Conservation (phyloP, 2,888 invertebrate genomes). For the Diaphora mendica region DNA sequence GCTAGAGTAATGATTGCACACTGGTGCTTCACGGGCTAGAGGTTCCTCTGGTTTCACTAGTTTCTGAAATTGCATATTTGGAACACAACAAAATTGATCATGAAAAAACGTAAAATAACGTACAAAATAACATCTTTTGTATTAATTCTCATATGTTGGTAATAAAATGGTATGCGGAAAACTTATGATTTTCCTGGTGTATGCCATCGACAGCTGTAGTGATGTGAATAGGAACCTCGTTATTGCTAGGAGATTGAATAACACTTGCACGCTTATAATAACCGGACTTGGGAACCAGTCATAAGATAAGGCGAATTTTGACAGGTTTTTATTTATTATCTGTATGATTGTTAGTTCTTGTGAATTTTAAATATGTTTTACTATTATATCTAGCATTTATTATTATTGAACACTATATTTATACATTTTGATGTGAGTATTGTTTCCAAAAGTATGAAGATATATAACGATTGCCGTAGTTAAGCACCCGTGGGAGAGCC, state of each 20-base stretch:
- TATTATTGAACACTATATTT: too few relatives aligned
- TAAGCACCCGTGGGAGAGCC: too few relatives aligned
- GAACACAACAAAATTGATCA: too few relatives aligned
- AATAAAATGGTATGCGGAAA: constrained; percentile 25
- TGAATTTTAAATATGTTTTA: background rate
- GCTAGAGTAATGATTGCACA: too few relatives aligned
- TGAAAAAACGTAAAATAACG: too few relatives aligned
- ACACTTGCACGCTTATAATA: constrained; percentile 41
- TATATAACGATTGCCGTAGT: background rate
- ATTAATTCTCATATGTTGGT: constrained; percentile 20
- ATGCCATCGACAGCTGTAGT: constrained; percentile 45
- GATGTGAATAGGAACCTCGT: constrained; percentile 49
- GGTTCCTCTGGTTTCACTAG: too few relatives aligned
- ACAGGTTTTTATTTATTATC: background rate
- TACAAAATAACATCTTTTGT: too few relatives aligned
- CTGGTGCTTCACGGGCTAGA: too few relatives aligned
- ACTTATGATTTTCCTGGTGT: constrained; percentile 40
- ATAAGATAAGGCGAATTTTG: constrained; percentile 36
- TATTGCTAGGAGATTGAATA: constrained; percentile 50
- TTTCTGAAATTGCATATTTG: too few relatives aligned
- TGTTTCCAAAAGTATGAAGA: background rate
- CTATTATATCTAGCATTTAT: background rate
- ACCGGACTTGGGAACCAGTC: constrained; percentile 32
- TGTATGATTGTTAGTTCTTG: background rate
- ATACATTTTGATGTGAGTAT: too few relatives aligned